Evolutionary conservation across 2,888 invertebrate species (phyloP), one percentile per base, ranked within the genome.

Genomic region (Neoaliturus tenellus): DNA sequence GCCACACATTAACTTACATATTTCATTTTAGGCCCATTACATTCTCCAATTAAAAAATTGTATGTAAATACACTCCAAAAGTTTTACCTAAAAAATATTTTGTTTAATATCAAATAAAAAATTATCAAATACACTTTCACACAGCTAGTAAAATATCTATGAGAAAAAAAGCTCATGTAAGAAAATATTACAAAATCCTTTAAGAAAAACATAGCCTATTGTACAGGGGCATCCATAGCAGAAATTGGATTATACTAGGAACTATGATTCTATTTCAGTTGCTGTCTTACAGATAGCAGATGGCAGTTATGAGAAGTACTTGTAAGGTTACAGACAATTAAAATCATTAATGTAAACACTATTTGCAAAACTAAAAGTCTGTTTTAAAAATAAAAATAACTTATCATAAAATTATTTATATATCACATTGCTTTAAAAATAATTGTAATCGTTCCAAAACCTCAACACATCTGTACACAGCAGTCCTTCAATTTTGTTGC

Each of bases 251-350:
- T 75, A 35, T 28, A 39, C 75, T 75, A 75, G 75, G 75, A 75
- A 75, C 75, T 75, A 75, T 75, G 75, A 39, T 75, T 44, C 75
- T 75, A 75, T 75, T 75, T 75, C 44, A 75, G 75, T 75, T 75
- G 39, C 35, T 25, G 75, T 44, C 39, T 75, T 25, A 71, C 20
- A 71, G n/a, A n/a, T 67, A 12, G 48, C 5, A 25, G 1, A 39
- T 48, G 44, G 75, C 48, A 44, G 48, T 44, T 75, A 23, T 69
- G 14, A 69, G 39, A 39, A 35, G 69, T 20, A 35, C 39, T 39
- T 20, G n/a, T 69, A 20, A 28, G 62, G 28, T 28, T 62, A 62
- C 31, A 28, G 62, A 14, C 8, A 6, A 28, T 14, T 10, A 4
- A 62, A 31, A 31, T 31, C 28, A 62, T 62, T 28, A 31, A 62